Evolutionary conservation across 2,113 vertebrate genomes (phyloP), one percentile per base, ranked within the genome.

Genomic region (Aspiorhynchus laticeps): DNA sequence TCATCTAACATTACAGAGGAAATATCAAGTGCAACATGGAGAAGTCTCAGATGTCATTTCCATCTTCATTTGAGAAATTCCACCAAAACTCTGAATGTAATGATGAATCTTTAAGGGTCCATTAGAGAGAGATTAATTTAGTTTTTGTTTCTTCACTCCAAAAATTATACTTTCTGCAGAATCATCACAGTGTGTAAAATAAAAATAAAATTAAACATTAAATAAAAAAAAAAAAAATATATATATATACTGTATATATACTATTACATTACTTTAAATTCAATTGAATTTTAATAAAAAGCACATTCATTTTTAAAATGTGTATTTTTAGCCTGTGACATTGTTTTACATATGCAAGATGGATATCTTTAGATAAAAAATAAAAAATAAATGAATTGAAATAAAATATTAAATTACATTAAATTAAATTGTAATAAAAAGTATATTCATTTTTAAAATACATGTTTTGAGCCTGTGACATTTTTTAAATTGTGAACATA

Each of bases 121-220:
- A 88, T 88, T 86, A 84, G 75, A 73, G 80, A 84, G 2, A 24
- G 24, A 86, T 84, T 14, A 67, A 51, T 53, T 87, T 26, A 41
- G 12, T 86, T 46, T 41, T 4, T 26, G 28, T 51, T 28, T 31
- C 26, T 48, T 76, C 12, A 48, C 74, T 53, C 3, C 63, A 15
- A 15, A 53, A 26, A 53, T 19, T 11, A 19, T 15, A 21, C 75
- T 31, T 78, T 19, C 26, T 51, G 75, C 14, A 75, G 73, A 75
- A 75, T 46, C 24, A 63, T 56, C 7, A 59, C 53, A 24, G 7
- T 9, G 19, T 2, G 7, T 8, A 24, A 21, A 56, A 56, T 56
- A 56, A 56, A 56, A 56, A 7, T 7, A 7, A 21, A 56, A 56
- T 56, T 7, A 56, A 56, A 56, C 6, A 53, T 51, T 17, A 2